Evolutionary conservation across 2,113 vertebrate genomes (phyloP).

Genomic region (Azemiops feae): DNA sequence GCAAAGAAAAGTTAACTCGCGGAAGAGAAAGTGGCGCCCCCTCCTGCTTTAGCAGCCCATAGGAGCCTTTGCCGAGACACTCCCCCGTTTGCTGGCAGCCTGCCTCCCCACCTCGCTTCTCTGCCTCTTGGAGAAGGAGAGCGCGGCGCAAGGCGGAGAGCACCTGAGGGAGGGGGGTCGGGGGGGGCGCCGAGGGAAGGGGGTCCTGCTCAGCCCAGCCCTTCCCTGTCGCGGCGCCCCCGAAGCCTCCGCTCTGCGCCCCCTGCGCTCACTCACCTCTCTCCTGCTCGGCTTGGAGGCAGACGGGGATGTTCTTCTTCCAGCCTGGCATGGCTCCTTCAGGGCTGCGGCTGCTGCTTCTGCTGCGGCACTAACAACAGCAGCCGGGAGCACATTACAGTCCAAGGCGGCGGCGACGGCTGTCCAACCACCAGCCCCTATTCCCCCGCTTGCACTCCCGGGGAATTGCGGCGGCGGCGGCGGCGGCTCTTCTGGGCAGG

Average conservation of each 20-base stretch:
- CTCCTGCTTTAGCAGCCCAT: not conserved
- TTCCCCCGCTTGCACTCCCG: constrained; percentile 3
- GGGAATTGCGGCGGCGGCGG: not conserved
- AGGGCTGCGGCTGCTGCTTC: constrained; percentile 28
- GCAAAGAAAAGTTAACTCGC: constrained; percentile 19
- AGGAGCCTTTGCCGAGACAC: not conserved
- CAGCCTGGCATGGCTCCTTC: constrained; percentile 87
- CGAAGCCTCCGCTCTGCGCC: constrained; percentile 29
- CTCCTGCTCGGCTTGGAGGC: constrained; percentile 92
- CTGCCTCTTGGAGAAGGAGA: not conserved
- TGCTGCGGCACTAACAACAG: not conserved
- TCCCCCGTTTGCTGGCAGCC: not conserved
- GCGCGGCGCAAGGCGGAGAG: not conserved
- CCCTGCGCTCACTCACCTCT: constrained; percentile 70
- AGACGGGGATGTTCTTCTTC: constrained; percentile 97
- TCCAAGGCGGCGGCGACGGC: constrained; percentile 4
- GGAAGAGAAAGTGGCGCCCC: not conserved
- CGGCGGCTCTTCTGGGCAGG: constrained; percentile 18
- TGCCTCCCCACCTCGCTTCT: not conserved
- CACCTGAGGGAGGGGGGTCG: not conserved
- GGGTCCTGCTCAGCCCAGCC: not conserved
- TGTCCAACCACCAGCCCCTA: not conserved
- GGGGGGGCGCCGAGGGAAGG: not conserved
- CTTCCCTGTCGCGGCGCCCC: constrained; percentile 21
- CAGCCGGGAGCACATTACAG: constrained; percentile 43